Evolutionary conservation across 2,888 invertebrate species (phyloP).

Genomic region (Drosophila conformis): DNA sequence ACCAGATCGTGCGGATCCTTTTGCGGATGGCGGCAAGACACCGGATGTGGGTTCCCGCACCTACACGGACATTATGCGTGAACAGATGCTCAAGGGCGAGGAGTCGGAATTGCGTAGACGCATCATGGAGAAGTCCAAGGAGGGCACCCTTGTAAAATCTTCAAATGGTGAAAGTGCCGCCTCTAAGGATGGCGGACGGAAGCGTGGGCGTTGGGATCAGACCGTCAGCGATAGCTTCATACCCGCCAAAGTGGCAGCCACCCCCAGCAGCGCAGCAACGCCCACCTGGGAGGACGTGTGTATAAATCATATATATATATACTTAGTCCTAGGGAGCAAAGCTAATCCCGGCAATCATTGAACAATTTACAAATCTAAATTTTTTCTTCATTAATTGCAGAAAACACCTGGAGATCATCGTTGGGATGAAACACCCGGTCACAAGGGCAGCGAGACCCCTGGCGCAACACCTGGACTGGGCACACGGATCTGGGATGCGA

Average conservation of each 20-base stretch:
- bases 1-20: conserved; percentile 98
- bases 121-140: conserved; percentile 96
- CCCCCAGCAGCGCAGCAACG: conserved; percentile 86
- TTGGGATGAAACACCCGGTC: conserved; percentile 98
- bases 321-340: neutral
- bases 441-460: conserved; percentile 92
- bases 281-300: conserved; percentile 93
- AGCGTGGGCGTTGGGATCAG: conserved; percentile 97
- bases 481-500: conserved; percentile 98
- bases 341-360: neutral
- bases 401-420: conserved; percentile 91
- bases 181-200: conserved; percentile 88
- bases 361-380: neutral
- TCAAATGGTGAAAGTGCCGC: conserved; percentile 89
- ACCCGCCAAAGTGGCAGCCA: conserved; percentile 88
- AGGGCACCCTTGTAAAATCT: conserved; percentile 90
- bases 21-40: conserved; percentile 99
- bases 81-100: conserved; percentile 95
- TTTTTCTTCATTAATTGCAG: conserved; percentile 80
- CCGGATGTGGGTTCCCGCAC: conserved; percentile 97
- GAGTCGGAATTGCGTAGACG: conserved; percentile 96
- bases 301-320: conserved; percentile 25
- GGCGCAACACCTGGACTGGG: conserved; percentile 96
- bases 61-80: conserved; percentile 98
- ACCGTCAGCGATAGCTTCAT: conserved; percentile 93